These are phyloP conservation scores for Poeciliopsis turneri DNA, from an alignment of 2,797 vertebrate genomes.

Conservation along the genomic window DNA sequence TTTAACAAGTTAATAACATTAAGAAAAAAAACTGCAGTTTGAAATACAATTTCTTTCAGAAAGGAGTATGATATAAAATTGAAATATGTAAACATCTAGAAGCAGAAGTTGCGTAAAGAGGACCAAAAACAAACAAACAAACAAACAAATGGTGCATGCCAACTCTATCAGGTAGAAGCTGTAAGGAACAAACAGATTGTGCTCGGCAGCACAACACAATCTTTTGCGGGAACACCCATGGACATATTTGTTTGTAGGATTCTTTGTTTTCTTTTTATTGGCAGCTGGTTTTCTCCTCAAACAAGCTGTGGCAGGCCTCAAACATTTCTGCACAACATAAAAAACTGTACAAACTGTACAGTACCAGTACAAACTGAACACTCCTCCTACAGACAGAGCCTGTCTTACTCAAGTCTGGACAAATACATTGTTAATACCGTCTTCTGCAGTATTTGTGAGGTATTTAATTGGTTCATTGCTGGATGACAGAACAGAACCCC, in stretches of 20 bases:
- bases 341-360: not conserved
- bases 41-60: not conserved
- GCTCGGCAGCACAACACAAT: not conserved
- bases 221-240: not conserved
- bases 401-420: conserved; percentile 1
- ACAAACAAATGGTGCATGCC: not conserved
- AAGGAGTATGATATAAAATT: not conserved
- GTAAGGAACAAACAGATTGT: no score
- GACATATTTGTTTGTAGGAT: conserved; percentile 4
- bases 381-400: not conserved
- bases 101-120: not conserved
- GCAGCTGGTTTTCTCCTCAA: conserved; percentile 29
- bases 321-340: not conserved
- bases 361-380: conserved; percentile 10
- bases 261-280: not conserved
- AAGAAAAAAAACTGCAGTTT: not conserved
- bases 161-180: not conserved
- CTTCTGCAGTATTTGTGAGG: not conserved
- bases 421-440: not conserved
- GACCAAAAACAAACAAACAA: not conserved
- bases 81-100: not conserved
- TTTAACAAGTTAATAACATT: not conserved
- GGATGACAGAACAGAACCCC: not conserved
- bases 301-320: conserved; percentile 53
- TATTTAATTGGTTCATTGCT: not conserved